A percentile compares a stretch with the other conserved stretches of the same genome.
Conservation (phyloP, 2,888 invertebrate species). For the Galerucella nymphaeae region DNA sequence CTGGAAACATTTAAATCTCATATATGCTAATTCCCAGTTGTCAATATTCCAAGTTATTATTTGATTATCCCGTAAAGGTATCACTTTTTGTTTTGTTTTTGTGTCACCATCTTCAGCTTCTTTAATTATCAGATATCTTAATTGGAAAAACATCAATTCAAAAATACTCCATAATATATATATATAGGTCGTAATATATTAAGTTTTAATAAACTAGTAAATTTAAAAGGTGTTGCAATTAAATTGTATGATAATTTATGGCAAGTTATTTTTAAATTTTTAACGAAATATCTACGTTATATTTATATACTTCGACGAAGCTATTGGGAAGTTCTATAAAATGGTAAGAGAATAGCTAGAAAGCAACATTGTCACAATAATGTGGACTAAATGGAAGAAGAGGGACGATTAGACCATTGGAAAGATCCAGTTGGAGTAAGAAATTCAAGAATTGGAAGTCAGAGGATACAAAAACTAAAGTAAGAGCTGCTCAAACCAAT, state of each 20-base stretch:
- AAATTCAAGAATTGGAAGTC: too few species aligned
- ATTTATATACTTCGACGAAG: too few species aligned
- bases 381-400: too few species aligned
- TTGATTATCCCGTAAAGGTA: slow-evolving; percentile 20
- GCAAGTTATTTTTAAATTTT: background rate
- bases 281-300: background rate
- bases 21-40: slow-evolving; percentile 31
- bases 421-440: too few species aligned
- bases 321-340: too few species aligned
- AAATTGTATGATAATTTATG: background rate
- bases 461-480: too few species aligned
- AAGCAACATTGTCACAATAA: too few species aligned
- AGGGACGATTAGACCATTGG: too few species aligned
- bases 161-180: background rate
- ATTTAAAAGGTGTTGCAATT: background rate
- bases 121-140: slow-evolving; percentile 17
- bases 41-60: slow-evolving; percentile 30
- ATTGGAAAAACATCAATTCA: background rate
- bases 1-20: slow-evolving; percentile 31
- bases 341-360: too few species aligned
- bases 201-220: background rate
- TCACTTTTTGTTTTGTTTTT: slow-evolving; percentile 20
- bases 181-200: too few species aligned
- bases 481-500: too few species aligned
- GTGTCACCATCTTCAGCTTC: slow-evolving; percentile 25